These are phyloP conservation scores for Sinocyclocheilus anophthalmus DNA, from an alignment of 2,113 vertebrate species.

Conservation along the genomic window DNA sequence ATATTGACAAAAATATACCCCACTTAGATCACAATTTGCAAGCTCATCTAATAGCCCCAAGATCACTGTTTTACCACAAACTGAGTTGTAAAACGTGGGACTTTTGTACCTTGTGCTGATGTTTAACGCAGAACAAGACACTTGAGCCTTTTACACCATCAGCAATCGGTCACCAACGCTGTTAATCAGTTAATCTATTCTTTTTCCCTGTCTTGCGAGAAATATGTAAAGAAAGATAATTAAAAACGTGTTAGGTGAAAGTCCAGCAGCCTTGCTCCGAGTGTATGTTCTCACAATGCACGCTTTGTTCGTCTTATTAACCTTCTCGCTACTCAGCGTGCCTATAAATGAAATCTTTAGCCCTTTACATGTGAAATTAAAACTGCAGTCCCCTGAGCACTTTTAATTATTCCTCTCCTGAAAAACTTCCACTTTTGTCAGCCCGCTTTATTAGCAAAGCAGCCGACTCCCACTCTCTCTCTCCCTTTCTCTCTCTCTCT, in stretches of 20 bases:
- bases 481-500: conserved; percentile 71
- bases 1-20: background rate
- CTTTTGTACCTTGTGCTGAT: conserved; percentile 63
- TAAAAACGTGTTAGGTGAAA: conserved; percentile 85
- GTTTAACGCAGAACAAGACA: conserved; percentile 54
- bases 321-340: conserved; percentile 77
- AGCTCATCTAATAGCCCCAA: background rate
- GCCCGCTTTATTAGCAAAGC: conserved; percentile 70
- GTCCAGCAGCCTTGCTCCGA: conserved; percentile 76
- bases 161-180: conserved; percentile 73
- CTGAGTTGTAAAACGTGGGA: background rate
- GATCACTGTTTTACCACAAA: conserved; percentile 1
- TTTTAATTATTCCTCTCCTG: conserved; percentile 84
- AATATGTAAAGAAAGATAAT: conserved; percentile 80
- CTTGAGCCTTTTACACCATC: conserved; percentile 66
- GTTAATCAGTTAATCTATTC: conserved; percentile 80
- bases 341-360: conserved; percentile 87
- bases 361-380: conserved; percentile 86
- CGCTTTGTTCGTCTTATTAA: conserved; percentile 85
- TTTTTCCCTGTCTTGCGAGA: conserved; percentile 65
- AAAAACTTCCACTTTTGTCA: conserved; percentile 80
- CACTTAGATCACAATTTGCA: background rate
- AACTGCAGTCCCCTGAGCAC: conserved; percentile 83
- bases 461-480: conserved; percentile 41
- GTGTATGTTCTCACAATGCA: conserved; percentile 80